Evolutionary conservation across 1,140 invertebrate genomes (phyloP), one percentile per base, ranked within the genome.

Genomic region (Nixonia krombeini): DNA sequence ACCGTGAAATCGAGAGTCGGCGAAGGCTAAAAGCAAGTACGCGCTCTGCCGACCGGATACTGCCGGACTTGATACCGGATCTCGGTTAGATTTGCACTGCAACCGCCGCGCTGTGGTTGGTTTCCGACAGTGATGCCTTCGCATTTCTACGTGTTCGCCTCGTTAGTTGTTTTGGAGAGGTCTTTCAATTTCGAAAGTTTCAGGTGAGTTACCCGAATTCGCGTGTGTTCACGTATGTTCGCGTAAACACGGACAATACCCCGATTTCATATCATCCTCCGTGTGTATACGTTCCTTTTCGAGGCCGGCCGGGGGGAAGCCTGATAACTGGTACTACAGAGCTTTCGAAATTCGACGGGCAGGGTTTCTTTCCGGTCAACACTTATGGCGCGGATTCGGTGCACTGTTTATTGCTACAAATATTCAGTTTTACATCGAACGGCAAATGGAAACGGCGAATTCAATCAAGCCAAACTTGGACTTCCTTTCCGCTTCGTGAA

Each of bases 1-100:
- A 63, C 29, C 56, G 53, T 50, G 53, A 50, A 69, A 45, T 58
- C 50, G 41, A 45, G 33, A 33, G 25, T 37, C 31, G 51, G 40
- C 35, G 37, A 37, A 52, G 13, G 37, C 50, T 37, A 18, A 13
- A 38, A 41, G 38, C 18, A 41, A 41, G 38, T 1, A 23, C 15
- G 15, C 17, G 18, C 37, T 13, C 21, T 31, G 15, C n/a, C n/a
- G 35, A 50, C 33, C 41, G 29, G 4, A 52, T 28, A 49, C 38
- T 41, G 53, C 3, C 38, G 35, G 29, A 52, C 42, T 21, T 31
- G 49, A 42, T 47, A 53, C 23, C 37, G 10, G 18, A 41, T 41
- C 38, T n/a, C 2, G 4, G n/a, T 2, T 23, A 28, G 7, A 53
- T 51, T 33, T 31, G 10, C n/a, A 15, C 16, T 38, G 21, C 9